phyloP scores from a whole-genome alignment of 2,797 vertebrate species.

The Sus cebifrons region DNA sequence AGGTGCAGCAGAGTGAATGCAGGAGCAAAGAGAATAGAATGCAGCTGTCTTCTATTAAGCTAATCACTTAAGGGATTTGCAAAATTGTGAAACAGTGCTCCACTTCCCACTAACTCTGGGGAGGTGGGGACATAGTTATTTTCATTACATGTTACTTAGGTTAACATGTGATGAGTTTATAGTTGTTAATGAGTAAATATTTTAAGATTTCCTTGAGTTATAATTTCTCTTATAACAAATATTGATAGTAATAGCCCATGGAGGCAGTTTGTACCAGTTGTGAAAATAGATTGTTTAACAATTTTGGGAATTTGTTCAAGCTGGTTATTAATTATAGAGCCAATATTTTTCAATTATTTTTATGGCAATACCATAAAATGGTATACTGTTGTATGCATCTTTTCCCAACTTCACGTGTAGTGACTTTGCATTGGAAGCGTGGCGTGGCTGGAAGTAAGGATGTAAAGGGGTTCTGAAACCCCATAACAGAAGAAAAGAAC shows the following conservation, averaged over 20 bases:
- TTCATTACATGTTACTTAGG: slow-evolving; percentile 39
- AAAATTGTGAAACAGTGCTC: slow-evolving; percentile 2
- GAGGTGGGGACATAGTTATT: background rate
- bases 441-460: background rate
- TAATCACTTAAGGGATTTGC: background rate
- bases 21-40: slow-evolving; percentile 57
- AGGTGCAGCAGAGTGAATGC: slow-evolving; percentile 34
- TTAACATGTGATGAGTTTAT: background rate
- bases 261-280: background rate
- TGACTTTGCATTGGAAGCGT: background rate
- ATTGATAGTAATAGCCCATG: background rate
- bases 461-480: background rate
- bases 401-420: background rate
- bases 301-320: slow-evolving; percentile 32
- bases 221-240: slow-evolving; percentile 15
- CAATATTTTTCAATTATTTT: slow-evolving; percentile 18
- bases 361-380: background rate
- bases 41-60: slow-evolving; percentile 53
- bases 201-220: slow-evolving; percentile 44
- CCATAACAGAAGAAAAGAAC: background rate
- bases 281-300: background rate
- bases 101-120: background rate
- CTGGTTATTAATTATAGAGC: slow-evolving; percentile 32
- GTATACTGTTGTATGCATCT: background rate
- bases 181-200: slow-evolving; percentile 25